phyloP scores from a whole-genome alignment of 1,140 invertebrate genomes.

The Nebria ingens region DNA sequence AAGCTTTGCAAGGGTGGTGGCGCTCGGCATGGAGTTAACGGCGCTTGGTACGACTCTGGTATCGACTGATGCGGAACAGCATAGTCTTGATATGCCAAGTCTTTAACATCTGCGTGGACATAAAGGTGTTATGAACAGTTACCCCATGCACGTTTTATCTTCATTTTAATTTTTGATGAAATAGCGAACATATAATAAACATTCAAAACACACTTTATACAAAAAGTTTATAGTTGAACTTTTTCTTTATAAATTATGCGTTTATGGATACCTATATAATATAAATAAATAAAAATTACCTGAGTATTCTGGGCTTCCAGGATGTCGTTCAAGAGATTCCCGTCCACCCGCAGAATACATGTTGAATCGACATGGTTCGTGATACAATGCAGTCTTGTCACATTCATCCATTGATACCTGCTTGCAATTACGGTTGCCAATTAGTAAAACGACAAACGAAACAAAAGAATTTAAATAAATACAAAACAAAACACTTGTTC shows the following conservation, averaged over 20 bases:
- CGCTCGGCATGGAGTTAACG: slow-evolving; percentile 18
- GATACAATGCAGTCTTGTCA: slow-evolving; percentile 30
- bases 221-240: no score
- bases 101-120: slow-evolving; percentile 25
- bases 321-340: slow-evolving; percentile 12
- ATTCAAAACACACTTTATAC: no score
- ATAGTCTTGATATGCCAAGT: slow-evolving; percentile 23
- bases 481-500: background rate
- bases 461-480: background rate
- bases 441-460: background rate
- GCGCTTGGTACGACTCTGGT: slow-evolving; percentile 19
- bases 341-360: slow-evolving; percentile 17
- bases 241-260: no score
- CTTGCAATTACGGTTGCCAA: background rate
- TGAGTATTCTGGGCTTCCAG: slow-evolving; percentile 20
- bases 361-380: slow-evolving; percentile 21
- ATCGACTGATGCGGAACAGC: slow-evolving; percentile 22
- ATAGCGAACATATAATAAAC: no score
- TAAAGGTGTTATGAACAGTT: no score
- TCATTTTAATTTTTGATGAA: no score
- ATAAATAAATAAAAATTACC: no score
- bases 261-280: no score
- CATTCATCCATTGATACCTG: slow-evolving; percentile 12
- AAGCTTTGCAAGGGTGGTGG: slow-evolving; percentile 27
- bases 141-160: no score